A percentile compares a stretch with the other conserved stretches of the same genome.
Conservation (phyloP, 2,888 invertebrate species). For the Pachydiplax longipennis region DNA sequence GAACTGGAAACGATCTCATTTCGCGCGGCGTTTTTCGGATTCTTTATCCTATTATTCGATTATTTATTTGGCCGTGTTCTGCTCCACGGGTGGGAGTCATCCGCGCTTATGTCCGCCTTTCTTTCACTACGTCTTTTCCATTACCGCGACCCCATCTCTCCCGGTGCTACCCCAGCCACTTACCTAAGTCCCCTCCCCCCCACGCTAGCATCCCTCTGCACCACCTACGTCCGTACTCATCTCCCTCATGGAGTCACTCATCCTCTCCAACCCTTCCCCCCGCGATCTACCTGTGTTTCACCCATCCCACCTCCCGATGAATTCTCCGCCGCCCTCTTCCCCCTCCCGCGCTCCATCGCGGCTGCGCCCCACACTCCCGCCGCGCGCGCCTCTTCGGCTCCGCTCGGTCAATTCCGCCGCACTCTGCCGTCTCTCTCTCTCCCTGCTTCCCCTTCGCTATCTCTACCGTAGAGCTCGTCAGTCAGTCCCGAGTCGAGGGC, state of each 20-base stretch:
- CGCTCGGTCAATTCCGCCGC: background rate
- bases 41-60: background rate
- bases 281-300: background rate
- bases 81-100: background rate
- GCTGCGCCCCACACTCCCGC: background rate
- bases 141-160: background rate
- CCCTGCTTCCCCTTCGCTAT: background rate
- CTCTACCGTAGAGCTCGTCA: background rate
- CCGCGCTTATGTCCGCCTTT: background rate
- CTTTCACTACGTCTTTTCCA: background rate
- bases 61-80: background rate
- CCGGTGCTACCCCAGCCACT: background rate
- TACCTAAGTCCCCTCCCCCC: background rate
- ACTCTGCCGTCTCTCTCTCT: background rate
- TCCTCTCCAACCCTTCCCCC: background rate
- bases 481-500: conserved; percentile 44
- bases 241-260: background rate
- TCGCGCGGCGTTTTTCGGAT: background rate
- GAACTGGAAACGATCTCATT: background rate
- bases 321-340: background rate
- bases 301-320: background rate
- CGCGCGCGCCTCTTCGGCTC: background rate
- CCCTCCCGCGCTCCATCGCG: background rate
- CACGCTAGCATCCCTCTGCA: background rate
- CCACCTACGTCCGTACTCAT: background rate